A percentile compares a stretch with the other conserved stretches of the same genome.
phyloP scores from a whole-genome alignment of 2,797 vertebrate species.

The Pempheris klunzingeri region DNA sequence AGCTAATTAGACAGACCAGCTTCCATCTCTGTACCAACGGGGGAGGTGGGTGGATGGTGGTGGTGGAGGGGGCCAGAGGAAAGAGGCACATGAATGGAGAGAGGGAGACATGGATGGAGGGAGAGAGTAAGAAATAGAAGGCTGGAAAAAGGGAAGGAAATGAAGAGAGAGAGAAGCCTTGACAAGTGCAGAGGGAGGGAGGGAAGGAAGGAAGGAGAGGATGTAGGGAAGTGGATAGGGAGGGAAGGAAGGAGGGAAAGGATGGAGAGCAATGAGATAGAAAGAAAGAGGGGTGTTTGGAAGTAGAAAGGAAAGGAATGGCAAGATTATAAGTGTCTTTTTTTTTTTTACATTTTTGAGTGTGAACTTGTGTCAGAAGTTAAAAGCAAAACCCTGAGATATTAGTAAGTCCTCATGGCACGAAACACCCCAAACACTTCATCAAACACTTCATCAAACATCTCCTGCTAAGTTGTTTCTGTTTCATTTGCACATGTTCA shows the following conservation, averaged over 20 bases:
- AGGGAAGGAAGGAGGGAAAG: background rate
- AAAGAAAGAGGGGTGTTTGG: no score
- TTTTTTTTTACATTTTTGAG: slow-evolving; percentile 16
- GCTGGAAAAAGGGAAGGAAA: slow-evolving; percentile 8
- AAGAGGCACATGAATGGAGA: slow-evolving; percentile 55
- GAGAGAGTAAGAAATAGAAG: slow-evolving; percentile 36
- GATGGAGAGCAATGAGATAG: no score
- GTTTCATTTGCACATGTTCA: slow-evolving; percentile 62
- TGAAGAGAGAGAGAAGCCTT: slow-evolving; percentile 2
- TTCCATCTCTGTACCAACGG: slow-evolving; percentile 78
- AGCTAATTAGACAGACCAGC: slow-evolving; percentile 85
- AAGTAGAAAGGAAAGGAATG: background rate
- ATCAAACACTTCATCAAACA: slow-evolving; percentile 55
- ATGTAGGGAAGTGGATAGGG: background rate
- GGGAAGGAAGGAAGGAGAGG: slow-evolving; percentile 5
- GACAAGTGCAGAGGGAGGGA: background rate
- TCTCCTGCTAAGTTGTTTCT: slow-evolving; percentile 52
- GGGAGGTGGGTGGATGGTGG: slow-evolving; percentile 51
- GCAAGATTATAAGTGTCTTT: background rate
- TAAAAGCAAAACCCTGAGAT: slow-evolving; percentile 18
- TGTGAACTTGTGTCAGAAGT: slow-evolving; percentile 42
- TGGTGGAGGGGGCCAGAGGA: slow-evolving; percentile 1
- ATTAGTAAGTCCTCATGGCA: slow-evolving; percentile 30
- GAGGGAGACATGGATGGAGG: slow-evolving; percentile 34
- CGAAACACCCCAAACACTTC: slow-evolving; percentile 44